These are phyloP conservation scores for Diorhabda carinulata DNA, from an alignment of 1,140 invertebrate species.

Conservation along the genomic window DNA sequence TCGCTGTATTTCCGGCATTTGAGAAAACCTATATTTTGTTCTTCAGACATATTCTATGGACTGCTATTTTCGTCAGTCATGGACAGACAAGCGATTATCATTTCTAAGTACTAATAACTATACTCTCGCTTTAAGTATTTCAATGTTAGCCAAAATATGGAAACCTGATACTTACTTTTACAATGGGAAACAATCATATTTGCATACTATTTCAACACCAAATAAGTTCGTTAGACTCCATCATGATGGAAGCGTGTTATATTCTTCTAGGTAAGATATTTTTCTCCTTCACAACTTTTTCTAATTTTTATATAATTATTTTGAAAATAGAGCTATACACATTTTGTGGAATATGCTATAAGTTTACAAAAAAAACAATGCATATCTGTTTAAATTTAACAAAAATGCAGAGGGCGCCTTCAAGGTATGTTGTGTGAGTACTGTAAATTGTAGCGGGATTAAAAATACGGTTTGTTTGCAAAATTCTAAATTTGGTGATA, in stretches of 20 bases:
- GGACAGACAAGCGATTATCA: conserved; percentile 69
- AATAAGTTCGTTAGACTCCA: conserved; percentile 88
- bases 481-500: no score
- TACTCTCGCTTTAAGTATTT: conserved; percentile 69
- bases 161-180: conserved; percentile 92
- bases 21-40: neutral
- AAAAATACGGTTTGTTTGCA: no score
- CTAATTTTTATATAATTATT: no score
- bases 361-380: no score
- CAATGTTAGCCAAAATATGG: conserved; percentile 78
- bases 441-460: no score
- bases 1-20: neutral
- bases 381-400: no score
- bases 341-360: no score
- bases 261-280: conserved; percentile 70
- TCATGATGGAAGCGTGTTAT: conserved; percentile 78
- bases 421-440: no score
- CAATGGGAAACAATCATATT: conserved; percentile 87
- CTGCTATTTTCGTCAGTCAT: conserved; percentile 80
- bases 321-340: no score
- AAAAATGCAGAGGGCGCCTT: no score
- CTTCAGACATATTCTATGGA: conserved; percentile 85
- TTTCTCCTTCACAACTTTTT: neutral
- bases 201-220: conserved; percentile 92
- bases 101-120: conserved; percentile 57